Evolutionary conservation across 2,888 invertebrate species (phyloP).

Genomic region (Lasioglossum marginatum): DNA sequence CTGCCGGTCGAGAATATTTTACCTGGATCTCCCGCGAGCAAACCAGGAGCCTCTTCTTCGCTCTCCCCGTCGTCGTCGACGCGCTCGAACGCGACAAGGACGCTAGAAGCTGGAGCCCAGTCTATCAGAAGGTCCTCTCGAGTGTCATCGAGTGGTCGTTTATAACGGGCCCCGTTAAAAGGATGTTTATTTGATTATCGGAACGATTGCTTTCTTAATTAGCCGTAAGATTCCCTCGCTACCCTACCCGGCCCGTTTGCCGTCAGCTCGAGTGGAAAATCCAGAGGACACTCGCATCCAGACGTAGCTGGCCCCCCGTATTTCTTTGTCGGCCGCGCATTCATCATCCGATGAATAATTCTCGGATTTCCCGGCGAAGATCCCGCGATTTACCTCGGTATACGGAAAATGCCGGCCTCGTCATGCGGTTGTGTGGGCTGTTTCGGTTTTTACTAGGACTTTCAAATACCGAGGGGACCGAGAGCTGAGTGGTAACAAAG

Average conservation of each 20-base stretch:
- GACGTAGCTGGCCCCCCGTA: conserved; percentile 36
- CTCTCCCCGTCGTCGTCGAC: neutral
- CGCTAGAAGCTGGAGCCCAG: neutral
- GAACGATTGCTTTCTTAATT: conserved; percentile 56
- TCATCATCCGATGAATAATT: conserved; percentile 63
- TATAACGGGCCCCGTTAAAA: conserved; percentile 16
- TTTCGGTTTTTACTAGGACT: neutral
- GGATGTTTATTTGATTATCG: conserved; percentile 56
- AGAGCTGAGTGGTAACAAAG: neutral
- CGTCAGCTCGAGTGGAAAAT: conserved; percentile 44
- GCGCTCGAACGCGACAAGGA: neutral
- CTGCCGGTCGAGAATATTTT: conserved; percentile 22
- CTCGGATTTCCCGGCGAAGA: conserved; percentile 33
- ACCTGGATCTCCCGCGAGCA: neutral
- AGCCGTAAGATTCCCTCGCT: conserved; percentile 28
- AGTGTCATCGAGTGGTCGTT: conserved; percentile 48
- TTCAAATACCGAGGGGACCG: neutral
- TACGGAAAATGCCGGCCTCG: conserved; percentile 25
- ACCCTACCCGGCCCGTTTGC: conserved; percentile 18
- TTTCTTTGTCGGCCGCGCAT: conserved; percentile 54
- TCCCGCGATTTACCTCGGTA: conserved; percentile 23
- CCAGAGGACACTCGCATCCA: conserved; percentile 49
- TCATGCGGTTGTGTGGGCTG: conserved; percentile 26
- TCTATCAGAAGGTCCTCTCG: conserved; percentile 25
- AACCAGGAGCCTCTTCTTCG: neutral